Conservation (phyloP, 1,140 invertebrate genomes). For the Leptinotarsa undecemlineata region DNA sequence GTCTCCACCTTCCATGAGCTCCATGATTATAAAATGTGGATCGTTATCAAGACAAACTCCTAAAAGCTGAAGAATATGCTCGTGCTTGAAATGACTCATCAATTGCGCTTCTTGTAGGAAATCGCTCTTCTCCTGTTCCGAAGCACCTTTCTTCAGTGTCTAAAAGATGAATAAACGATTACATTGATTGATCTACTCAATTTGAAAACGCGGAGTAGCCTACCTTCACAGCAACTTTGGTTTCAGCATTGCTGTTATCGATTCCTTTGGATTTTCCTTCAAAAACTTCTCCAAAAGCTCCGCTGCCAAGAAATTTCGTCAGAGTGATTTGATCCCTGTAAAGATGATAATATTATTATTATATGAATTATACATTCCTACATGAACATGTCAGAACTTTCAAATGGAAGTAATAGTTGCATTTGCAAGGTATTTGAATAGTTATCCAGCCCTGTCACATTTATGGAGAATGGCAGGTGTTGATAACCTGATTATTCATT, state of each 20-base stretch:
- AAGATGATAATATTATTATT: no score
- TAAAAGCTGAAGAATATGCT: slow-evolving; percentile 89
- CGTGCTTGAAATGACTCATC: slow-evolving; percentile 97
- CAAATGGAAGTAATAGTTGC: no score
- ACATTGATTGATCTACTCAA: no score
- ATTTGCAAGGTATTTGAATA: no score
- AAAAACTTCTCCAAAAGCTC: slow-evolving; percentile 97
- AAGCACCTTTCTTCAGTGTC: slow-evolving; percentile 92
- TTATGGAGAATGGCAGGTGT: no score
- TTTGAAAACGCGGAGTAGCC: slow-evolving; percentile 17
- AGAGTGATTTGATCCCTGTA: slow-evolving; percentile 70
- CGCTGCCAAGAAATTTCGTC: slow-evolving; percentile 88
- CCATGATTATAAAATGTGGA: slow-evolving; percentile 90
- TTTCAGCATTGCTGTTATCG: slow-evolving; percentile 60
- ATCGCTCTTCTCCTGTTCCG: slow-evolving; percentile 85
- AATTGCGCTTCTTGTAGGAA: slow-evolving; percentile 95
- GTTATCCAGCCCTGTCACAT: no score
- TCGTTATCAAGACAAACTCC: slow-evolving; percentile 94
- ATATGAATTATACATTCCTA: no score
- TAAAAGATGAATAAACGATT: slow-evolving; percentile 53
- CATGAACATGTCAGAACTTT: no score
- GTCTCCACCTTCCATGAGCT: slow-evolving; percentile 97
- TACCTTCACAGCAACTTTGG: slow-evolving; percentile 85
- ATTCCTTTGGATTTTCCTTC: slow-evolving; percentile 80
- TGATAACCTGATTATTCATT: no score